These are phyloP conservation scores for Leucosticte australis DNA, from an alignment of 2,113 vertebrate species.

Conservation along the genomic window DNA sequence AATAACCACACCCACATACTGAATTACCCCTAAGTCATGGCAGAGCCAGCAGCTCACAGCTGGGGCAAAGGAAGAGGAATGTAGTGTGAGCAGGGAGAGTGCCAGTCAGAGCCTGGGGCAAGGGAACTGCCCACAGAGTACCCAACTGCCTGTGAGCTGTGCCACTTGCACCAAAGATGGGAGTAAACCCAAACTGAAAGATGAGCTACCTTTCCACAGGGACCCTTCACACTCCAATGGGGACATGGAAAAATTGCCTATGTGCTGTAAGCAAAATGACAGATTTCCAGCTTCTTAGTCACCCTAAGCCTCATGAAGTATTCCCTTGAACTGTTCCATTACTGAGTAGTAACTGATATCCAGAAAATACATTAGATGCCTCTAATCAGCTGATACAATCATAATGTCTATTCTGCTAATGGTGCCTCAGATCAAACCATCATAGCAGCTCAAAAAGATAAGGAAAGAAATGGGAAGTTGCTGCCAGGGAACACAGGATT, in stretches of 20 bases:
- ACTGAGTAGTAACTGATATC: background rate
- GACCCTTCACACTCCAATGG: background rate
- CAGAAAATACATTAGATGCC: background rate
- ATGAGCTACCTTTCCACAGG: background rate
- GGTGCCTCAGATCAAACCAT: background rate
- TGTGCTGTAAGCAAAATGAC: rapidly evolving
- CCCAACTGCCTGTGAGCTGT: background rate
- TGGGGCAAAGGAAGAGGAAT: background rate
- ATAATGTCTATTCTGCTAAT: background rate
- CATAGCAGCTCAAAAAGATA: background rate
- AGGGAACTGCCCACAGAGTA: background rate
- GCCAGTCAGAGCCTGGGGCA: background rate
- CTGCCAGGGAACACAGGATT: background rate
- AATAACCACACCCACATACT: background rate
- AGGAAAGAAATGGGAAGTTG: background rate
- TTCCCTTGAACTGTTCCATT: background rate
- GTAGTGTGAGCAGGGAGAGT: background rate
- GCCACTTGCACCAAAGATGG: background rate
- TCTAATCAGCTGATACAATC: background rate
- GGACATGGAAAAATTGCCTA: background rate
- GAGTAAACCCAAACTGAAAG: background rate
- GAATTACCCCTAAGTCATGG: background rate
- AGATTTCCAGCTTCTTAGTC: background rate
- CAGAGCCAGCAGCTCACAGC: background rate
- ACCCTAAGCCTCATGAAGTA: background rate